Evolutionary conservation across 2,888 invertebrate species (phyloP), one percentile per base, ranked within the genome.

Genomic region (Hoplodrina blanda): DNA sequence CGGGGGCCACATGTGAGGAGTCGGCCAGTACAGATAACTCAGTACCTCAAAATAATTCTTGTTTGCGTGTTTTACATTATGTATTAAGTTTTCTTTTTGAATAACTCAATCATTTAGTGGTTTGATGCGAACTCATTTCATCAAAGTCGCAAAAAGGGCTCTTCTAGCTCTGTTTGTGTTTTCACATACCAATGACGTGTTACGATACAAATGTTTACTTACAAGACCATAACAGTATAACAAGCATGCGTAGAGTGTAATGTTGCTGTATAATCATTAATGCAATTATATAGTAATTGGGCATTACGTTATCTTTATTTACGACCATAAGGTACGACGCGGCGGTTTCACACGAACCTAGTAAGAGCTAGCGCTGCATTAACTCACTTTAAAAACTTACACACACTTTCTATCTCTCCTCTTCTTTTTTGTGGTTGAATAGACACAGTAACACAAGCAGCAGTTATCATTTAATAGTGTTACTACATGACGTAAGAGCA

Each of bases 201-300:
- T 57, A 19, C 50, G 53, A 30, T 30, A 66, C 33, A 50, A 44
- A 66, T 76, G 46, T 62, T 62, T 69, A 62, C 76, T 54, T 37
- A 52, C 63, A 46, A 50, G 60, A 61, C 15, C 49, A 56, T 25
- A 71, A 61, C 65, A 41, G 19, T 30, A 50, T 65, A 59, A 62
- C 52, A 57, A 56, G 37, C 30, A 55, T 41, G 49, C n/a, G 30
- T 33, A 41, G 41, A 66, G 19, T 61, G 19, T 68, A 66, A n/a
- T 61, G 19, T 68, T 56, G 68, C 64, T 62, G 30, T 57, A 46
- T 74, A 62, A 65, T 64, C 44, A 49, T 55, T 73, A 62, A 56
- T 66, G 74, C 64, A 78, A 79, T 78, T 62, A 62, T 66, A 52
- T 61, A 53, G 54, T 78, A 74, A 78, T 79, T 73, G 62, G 64